Base-by-base conservation (phyloP, 2,113 vertebrate genomes). In the Martes martes region DNA sequence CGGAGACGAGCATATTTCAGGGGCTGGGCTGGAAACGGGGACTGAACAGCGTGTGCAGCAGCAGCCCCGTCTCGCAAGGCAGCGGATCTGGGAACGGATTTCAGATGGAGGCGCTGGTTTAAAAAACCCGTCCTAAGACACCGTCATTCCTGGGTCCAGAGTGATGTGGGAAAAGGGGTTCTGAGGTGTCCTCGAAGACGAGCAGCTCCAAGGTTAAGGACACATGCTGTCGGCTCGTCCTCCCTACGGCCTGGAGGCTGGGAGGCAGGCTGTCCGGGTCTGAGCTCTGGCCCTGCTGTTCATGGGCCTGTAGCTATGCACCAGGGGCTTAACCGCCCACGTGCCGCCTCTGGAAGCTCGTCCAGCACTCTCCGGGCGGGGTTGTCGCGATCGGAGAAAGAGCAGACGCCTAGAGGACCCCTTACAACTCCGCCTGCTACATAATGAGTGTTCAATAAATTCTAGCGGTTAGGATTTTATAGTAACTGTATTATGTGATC, bases 111-210 rank as follows among this genome's bases (percentile, higher is more conserved):
- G 50, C 84, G 61, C 65, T 19, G 8, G 36, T 19, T 19, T 26
- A 39, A 79, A 73, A 73, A 19, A 80, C 2, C 8, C 2, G 4
- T 31, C 42, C 76, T 8, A 13, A 28, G 81, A 59, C 16, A 50
- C 31, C 57, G 57, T 28, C 65, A 16, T 78, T 50, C 89, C 61
- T 2, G 0, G 81, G 57, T 3, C 23, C 71, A 59, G 26, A n/a
- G 80, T 1, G n/a, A 85, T n/a, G 91, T 0, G 0, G n/a, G 31
- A 2, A 4, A 1, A 0, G 45, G 28, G 45, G 47, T 33, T 5
- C 52, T 4, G 65, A 63, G 63, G 26, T 0, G 0, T 11, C 52
- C 45, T 55, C 23, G 21, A 74, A 19, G 80, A 15, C 36, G 36
- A 74, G 6, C 7, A 19, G 1, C 65, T 79, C 69, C 16, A 6